Percentiles rank a stretch among this genome's conserved stretches.
phyloP scores from a whole-genome alignment of 2,888 invertebrate genomes.

The Chrysodeixis includens region DNA sequence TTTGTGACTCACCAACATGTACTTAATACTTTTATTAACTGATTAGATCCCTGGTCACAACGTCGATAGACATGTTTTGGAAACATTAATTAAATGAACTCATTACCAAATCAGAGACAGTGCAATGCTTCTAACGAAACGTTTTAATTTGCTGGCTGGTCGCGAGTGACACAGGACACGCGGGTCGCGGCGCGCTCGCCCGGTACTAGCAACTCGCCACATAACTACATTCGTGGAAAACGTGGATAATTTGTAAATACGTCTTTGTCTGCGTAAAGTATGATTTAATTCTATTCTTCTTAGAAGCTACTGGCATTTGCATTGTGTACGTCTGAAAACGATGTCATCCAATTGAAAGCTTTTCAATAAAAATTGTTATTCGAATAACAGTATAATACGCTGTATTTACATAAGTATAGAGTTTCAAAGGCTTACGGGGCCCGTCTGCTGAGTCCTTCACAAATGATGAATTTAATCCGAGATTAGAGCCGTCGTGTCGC shows the following conservation, averaged over 20 bases:
- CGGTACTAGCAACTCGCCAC: not conserved
- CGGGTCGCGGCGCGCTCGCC: not conserved
- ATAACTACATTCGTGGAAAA: constrained; percentile 29
- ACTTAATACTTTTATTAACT: too few relatives aligned
- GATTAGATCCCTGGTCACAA: too few relatives aligned
- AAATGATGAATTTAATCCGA: constrained; percentile 48
- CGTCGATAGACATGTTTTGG: constrained; percentile 21
- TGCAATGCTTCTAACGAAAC: constrained; percentile 40
- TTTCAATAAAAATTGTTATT: constrained; percentile 25
- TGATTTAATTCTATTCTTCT: constrained; percentile 44
- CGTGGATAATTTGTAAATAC: constrained; percentile 39
- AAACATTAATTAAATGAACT: constrained; percentile 40
- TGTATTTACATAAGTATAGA: constrained; percentile 45
- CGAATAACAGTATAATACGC: constrained; percentile 22
- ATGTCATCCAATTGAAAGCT: constrained; percentile 23
- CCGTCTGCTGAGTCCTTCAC: constrained; percentile 34
- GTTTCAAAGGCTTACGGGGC: constrained; percentile 44
- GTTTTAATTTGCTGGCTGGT: constrained; percentile 37
- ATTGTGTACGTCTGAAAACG: constrained; percentile 24
- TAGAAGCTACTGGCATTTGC: constrained; percentile 31
- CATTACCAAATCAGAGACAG: constrained; percentile 40
- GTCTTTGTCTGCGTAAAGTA: constrained; percentile 34
- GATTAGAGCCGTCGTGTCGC: constrained; percentile 51
- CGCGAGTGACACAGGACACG: constrained; percentile 9
- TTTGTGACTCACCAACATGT: too few relatives aligned